Evolutionary conservation across 2,888 invertebrate genomes (phyloP).

Genomic region (Coenonympha glycerion): DNA sequence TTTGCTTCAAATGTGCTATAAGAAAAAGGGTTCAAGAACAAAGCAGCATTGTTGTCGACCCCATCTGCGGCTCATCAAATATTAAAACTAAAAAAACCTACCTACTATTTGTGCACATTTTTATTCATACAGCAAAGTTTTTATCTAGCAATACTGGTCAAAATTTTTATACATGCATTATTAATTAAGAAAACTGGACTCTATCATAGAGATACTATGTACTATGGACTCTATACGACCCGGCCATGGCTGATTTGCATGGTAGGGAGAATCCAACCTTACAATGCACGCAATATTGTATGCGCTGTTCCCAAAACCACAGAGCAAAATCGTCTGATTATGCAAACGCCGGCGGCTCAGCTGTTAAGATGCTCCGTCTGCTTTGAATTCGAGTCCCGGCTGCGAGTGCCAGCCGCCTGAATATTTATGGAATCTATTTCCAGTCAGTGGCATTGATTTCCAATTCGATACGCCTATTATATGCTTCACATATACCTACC

Average conservation of each 20-base stretch:
- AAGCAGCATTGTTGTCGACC: neutral
- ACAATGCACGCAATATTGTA: neutral
- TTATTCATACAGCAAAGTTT: conserved; percentile 6
- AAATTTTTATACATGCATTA: no score
- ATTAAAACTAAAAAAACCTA: no score
- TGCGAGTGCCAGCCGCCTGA: conserved; percentile 24
- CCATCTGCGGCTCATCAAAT: conserved; percentile 16
- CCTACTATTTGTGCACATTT: conserved; percentile 4
- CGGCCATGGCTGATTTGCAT: no score
- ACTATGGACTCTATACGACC: no score
- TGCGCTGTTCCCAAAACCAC: neutral
- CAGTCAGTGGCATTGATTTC: neutral
- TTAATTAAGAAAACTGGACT: no score
- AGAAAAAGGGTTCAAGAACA: neutral
- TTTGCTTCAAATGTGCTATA: neutral
- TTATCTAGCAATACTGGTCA: no score
- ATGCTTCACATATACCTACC: neutral
- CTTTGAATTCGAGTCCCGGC: conserved; percentile 29
- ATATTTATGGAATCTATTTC: conserved; percentile 26
- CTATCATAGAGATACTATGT: no score
- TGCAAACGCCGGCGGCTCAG: conserved; percentile 35
- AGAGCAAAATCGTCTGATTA: conserved; percentile 24
- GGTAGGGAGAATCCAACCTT: no score
- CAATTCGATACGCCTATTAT: neutral
- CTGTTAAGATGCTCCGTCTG: conserved; percentile 34